Conservation (phyloP, 1,140 invertebrate genomes). For the Eumeta japonica region DNA sequence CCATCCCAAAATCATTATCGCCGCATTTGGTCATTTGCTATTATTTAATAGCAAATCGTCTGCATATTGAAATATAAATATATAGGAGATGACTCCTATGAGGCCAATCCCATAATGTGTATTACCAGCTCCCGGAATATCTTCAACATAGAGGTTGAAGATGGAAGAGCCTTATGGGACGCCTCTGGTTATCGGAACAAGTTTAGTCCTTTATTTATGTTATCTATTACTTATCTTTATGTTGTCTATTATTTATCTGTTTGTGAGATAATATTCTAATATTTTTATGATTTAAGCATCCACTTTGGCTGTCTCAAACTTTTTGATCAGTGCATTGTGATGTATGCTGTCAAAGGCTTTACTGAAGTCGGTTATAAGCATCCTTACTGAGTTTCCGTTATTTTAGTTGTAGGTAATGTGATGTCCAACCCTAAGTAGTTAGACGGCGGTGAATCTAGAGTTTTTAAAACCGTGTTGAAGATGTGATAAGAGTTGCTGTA, state of each 20-base stretch:
- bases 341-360: conserved; percentile 9
- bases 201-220: conserved; percentile 5
- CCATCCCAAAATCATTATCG: conserved; percentile 2
- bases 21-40: neutral
- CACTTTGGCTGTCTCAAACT: neutral
- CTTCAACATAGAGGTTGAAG: conserved; percentile 5
- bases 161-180: conserved; percentile 6
- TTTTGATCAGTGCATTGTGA: conserved; percentile 4
- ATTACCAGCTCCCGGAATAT: neutral
- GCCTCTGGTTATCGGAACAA: conserved; percentile 3
- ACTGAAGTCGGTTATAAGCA: conserved; percentile 5
- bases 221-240: conserved; percentile 3
- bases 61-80: conserved; percentile 9
- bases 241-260: neutral
- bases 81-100: too few relatives aligned
- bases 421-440: conserved; percentile 2
- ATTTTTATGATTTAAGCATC: conserved; percentile 3
- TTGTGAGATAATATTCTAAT: conserved; percentile 4
- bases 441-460: neutral
- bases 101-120: conserved; percentile 4
- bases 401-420: conserved; percentile 2
- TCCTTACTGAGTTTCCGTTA: conserved; percentile 3
- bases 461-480: conserved; percentile 7
- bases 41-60: conserved; percentile 5
- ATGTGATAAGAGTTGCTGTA: neutral